A percentile compares a stretch with the other conserved stretches of the same genome.
These are phyloP conservation scores for Rosalia funebris DNA, from an alignment of 2,888 invertebrate genomes.

Conservation along the genomic window DNA sequence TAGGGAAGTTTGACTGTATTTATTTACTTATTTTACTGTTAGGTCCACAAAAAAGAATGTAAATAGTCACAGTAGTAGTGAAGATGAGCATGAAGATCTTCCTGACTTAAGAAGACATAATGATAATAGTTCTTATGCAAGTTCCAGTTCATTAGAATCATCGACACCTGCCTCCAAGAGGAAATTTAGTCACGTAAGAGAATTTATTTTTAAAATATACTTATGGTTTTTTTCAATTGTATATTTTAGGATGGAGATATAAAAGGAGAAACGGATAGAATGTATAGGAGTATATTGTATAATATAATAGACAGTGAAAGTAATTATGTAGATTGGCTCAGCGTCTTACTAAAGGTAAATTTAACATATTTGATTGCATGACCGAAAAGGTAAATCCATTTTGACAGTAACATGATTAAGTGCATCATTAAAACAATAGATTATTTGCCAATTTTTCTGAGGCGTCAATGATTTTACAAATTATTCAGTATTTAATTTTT, in stretches of 20 bases:
- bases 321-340: conserved; percentile 89
- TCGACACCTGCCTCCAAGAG: conserved; percentile 63
- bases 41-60: conserved; percentile 45
- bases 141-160: conserved; percentile 66
- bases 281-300: conserved; percentile 88
- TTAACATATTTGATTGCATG: too few relatives aligned
- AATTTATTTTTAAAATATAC: conserved; percentile 6
- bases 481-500: too few relatives aligned
- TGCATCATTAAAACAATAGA: too few relatives aligned
- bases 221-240: conserved; percentile 25
- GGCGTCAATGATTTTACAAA: too few relatives aligned
- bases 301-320: conserved; percentile 93
- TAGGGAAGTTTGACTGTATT: too few relatives aligned
- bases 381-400: too few relatives aligned
- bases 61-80: conserved; percentile 57
- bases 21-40: too few relatives aligned
- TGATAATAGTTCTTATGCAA: conserved; percentile 64
- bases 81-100: conserved; percentile 63
- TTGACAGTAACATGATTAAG: too few relatives aligned
- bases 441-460: too few relatives aligned
- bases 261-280: conserved; percentile 80
- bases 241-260: conserved; percentile 52
- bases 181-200: conserved; percentile 58
- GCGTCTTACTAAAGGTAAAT: conserved; percentile 85
- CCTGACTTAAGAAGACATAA: conserved; percentile 61